Conservation (phyloP, 2,113 vertebrate genomes). For the Heteronetta atricapilla region DNA sequence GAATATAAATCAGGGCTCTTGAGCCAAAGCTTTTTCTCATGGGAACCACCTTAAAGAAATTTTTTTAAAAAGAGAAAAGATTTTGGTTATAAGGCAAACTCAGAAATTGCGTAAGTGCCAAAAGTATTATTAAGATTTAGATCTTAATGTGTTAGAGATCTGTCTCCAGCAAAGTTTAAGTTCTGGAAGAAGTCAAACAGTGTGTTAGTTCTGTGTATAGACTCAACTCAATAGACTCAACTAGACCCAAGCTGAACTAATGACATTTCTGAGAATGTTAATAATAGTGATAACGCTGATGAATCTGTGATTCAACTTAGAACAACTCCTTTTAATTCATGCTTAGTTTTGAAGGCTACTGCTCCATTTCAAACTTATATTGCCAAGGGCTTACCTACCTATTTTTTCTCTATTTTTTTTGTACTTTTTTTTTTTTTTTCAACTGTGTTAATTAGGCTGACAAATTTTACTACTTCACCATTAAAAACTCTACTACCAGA, state of each 20-base stretch:
- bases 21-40: not conserved
- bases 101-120: not conserved
- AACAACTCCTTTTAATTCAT: not conserved
- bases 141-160: not conserved
- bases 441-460: not conserved
- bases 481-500: not conserved
- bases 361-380: not conserved
- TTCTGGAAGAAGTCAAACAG: not conserved
- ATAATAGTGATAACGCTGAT: not conserved
- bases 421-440: not conserved
- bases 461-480: not conserved
- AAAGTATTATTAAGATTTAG: not conserved
- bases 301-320: not conserved
- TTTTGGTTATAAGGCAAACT: not conserved
- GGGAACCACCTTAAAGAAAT: not conserved
- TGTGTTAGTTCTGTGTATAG: not conserved
- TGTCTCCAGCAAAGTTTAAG: not conserved
- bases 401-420: not conserved
- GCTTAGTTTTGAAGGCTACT: not conserved
- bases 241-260: not conserved
- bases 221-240: not conserved
- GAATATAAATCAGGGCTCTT: not conserved
- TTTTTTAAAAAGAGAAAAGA: not conserved
- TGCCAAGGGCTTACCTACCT: not conserved
- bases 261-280: not conserved